phyloP scores from a whole-genome alignment of 1,140 invertebrate species.

The Teleogryllus occipitalis region DNA sequence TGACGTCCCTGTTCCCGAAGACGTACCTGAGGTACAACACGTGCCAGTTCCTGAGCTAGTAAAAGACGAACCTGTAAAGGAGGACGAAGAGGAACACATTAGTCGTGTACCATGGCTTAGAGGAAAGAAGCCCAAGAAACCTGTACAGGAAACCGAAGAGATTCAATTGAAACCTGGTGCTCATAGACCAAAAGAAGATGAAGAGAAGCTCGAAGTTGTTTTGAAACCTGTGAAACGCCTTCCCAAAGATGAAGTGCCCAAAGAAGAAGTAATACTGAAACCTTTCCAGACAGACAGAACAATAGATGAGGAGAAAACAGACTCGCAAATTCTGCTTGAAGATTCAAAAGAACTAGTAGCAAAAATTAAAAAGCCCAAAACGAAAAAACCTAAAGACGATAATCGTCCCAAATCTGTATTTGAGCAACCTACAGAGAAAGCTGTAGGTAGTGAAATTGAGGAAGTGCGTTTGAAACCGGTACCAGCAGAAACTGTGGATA shows the following conservation, averaged over 20 bases:
- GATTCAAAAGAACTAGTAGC: neutral
- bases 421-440: neutral
- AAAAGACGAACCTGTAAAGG: constrained; percentile 15
- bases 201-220: constrained; percentile 24
- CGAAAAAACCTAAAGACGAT: neutral
- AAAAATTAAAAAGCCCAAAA: neutral
- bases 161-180: constrained; percentile 24
- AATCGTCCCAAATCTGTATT: neutral
- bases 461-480: constrained; percentile 8
- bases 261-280: constrained; percentile 27
- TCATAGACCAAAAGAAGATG: constrained; percentile 31
- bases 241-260: constrained; percentile 27
- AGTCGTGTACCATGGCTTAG: constrained; percentile 11
- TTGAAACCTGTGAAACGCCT: constrained; percentile 26
- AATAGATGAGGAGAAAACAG: neutral
- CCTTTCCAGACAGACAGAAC: constrained; percentile 28
- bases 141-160: constrained; percentile 21
- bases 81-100: constrained; percentile 13
- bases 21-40: neutral
- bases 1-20: neutral
- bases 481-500: constrained; percentile 27
- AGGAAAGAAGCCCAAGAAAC: constrained; percentile 31
- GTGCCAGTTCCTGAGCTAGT: neutral
- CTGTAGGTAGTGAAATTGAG: neutral
- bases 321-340: neutral